These are phyloP conservation scores for Xenops minutus DNA, from an alignment of 2,797 vertebrate species.

Conservation along the genomic window DNA sequence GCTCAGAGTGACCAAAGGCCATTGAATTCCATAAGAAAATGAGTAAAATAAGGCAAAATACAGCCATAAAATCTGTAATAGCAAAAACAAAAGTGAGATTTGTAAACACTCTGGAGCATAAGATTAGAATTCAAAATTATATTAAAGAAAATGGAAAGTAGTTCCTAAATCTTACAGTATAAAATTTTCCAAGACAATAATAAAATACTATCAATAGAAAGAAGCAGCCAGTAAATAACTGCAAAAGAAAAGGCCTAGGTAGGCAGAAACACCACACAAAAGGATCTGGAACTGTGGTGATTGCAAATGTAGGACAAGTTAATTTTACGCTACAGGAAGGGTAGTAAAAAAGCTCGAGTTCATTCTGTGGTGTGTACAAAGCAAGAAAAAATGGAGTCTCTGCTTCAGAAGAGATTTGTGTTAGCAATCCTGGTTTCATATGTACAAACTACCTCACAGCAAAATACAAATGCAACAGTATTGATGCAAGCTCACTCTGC, in stretches of 20 bases:
- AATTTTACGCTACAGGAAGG: accelerated
- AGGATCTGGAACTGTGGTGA: neutral
- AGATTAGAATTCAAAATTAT: neutral
- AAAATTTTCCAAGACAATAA: neutral
- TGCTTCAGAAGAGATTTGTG: neutral
- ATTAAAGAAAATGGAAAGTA: neutral
- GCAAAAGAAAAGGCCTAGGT: neutral
- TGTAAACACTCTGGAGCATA: neutral
- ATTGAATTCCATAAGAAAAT: neutral
- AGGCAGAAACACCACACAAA: neutral
- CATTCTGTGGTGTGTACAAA: neutral
- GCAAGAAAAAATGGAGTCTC: neutral
- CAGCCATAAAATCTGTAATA: neutral
- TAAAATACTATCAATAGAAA: neutral
- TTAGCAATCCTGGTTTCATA: neutral
- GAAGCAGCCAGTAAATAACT: neutral
- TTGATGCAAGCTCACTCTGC: neutral
- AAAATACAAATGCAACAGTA: neutral
- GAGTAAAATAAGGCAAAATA: neutral
- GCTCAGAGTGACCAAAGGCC: neutral
- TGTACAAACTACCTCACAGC: neutral
- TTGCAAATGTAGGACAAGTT: neutral
- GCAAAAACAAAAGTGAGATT: neutral
- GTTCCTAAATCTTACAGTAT: neutral
- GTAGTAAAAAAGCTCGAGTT: accelerated